Percentiles rank a stretch among this genome's conserved stretches.
Conservation (phyloP, 2,797 vertebrate species). For the Erpetoichthys calabaricus region DNA sequence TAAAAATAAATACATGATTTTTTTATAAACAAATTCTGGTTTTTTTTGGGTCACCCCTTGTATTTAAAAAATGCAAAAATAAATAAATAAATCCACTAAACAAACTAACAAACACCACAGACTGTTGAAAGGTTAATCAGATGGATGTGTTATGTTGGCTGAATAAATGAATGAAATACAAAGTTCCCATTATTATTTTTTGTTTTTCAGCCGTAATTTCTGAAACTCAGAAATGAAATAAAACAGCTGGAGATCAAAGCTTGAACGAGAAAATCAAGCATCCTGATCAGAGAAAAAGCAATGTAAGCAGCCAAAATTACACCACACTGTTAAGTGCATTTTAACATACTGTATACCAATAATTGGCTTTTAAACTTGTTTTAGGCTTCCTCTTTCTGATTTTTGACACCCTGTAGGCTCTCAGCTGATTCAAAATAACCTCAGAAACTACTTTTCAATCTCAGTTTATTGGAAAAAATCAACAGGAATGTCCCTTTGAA, state of each 20-base stretch:
- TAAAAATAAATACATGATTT: no score
- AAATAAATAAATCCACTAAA: no score
- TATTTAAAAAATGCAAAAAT: no score
- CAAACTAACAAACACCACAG: no score
- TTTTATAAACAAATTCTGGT: no score
- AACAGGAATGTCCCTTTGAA: constrained; percentile 18
- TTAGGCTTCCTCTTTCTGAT: constrained; percentile 22
- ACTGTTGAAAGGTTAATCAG: no score
- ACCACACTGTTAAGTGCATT: constrained; percentile 45
- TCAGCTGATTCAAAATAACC: constrained; percentile 24
- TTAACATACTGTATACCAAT: constrained; percentile 37
- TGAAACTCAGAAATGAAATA: constrained; percentile 21
- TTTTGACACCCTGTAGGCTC: constrained; percentile 25
- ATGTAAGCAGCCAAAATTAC: constrained; percentile 30
- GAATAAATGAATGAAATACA: no score
- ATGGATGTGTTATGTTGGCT: no score
- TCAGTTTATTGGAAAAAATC: constrained; percentile 18
- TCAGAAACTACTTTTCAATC: constrained; percentile 37
- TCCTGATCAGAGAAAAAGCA: constrained; percentile 29
- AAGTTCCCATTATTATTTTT: no score
- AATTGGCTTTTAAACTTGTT: constrained; percentile 39
- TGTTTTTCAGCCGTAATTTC: no score
- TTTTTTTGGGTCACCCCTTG: no score
- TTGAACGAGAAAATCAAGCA: constrained; percentile 34
- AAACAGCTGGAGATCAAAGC: constrained; percentile 25